These are phyloP conservation scores for Myanophis thanlyinensis DNA, from an alignment of 2,113 vertebrate species.

Conservation along the genomic window DNA sequence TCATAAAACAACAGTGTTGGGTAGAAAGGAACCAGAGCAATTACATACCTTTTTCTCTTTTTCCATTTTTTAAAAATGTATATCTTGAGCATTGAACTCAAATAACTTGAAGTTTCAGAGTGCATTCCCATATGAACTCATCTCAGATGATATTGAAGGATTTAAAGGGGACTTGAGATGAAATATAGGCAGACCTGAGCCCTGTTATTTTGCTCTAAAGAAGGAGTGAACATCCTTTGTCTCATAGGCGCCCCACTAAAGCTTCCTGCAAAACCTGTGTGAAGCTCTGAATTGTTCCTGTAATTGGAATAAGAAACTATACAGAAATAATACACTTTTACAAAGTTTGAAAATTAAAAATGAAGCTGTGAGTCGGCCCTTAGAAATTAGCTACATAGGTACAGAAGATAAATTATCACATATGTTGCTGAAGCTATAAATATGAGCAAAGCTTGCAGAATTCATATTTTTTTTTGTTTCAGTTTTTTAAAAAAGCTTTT, in stretches of 20 bases:
- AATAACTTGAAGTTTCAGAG: background rate
- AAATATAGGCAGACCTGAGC: background rate
- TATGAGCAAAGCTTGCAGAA: background rate
- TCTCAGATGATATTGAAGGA: background rate
- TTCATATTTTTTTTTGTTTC: background rate
- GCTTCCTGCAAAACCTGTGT: background rate
- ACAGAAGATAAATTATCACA: background rate
- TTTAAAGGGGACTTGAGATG: background rate
- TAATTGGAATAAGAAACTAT: background rate
- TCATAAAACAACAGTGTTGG: background rate
- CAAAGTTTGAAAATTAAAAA: background rate
- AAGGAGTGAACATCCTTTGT: background rate
- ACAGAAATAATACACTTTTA: background rate
- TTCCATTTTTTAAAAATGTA: background rate
- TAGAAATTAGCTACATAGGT: background rate
- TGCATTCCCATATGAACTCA: too few species aligned
- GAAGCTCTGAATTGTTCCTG: background rate
- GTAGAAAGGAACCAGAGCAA: background rate
- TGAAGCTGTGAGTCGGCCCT: background rate
- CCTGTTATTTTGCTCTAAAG: background rate
- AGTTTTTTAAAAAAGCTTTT: background rate
- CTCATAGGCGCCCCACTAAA: background rate
- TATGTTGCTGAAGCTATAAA: background rate
- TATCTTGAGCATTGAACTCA: background rate
- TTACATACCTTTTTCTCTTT: background rate